Base-by-base conservation (phyloP, 1,140 invertebrate species). In the Sitophilus oryzae region DNA sequence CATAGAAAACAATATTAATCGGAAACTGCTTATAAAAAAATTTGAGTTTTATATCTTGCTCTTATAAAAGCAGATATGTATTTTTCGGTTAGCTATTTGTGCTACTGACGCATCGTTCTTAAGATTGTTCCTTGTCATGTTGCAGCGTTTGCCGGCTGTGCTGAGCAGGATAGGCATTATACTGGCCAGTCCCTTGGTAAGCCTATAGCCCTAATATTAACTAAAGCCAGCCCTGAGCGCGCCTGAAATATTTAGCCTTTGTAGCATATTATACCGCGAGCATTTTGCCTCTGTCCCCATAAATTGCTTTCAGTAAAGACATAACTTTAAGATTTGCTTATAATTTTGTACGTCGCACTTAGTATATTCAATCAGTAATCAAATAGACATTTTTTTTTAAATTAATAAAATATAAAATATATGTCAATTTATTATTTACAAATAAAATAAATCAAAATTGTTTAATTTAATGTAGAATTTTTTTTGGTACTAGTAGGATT, bases 111-210 rank as follows among this genome's bases (percentile, higher is more conserved):
- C 59, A 63, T 57, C 42, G 59, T n/a, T n/a, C 57, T 62, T 63
- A 67, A 64, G 66, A 66, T 58, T 65, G 61, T 67, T 66, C 63
- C 61, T 67, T 67, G 73, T 79, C 56, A 76, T 81, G 77, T 89
- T 88, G 74, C 86, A 90, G 88, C 86, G 88, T 78, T 84, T 90
- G 77, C 88, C 88, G 79, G 87, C 86, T 79, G 87, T 90, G 77
- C 84, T 90, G 79, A 89, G 84, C 85, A 85, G 87, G 83, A 89
- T 90, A 84, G 88, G 88, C 82, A 86, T 89, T 79, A 88, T 89
- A 81, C 85, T 90, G 84, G 86, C 87, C 81, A 89, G 86, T 82
- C 88, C 87, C 77, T 82, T 89, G 88, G 88, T 90, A 90, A 90
- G 88, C 85, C 47, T 52, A n/a, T n/a, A 52, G 50, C 50, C 41